A percentile compares a stretch with the other conserved stretches of the same genome.
phyloP scores from a whole-genome alignment of 2,113 vertebrate genomes.

The Labrus mixtus region DNA sequence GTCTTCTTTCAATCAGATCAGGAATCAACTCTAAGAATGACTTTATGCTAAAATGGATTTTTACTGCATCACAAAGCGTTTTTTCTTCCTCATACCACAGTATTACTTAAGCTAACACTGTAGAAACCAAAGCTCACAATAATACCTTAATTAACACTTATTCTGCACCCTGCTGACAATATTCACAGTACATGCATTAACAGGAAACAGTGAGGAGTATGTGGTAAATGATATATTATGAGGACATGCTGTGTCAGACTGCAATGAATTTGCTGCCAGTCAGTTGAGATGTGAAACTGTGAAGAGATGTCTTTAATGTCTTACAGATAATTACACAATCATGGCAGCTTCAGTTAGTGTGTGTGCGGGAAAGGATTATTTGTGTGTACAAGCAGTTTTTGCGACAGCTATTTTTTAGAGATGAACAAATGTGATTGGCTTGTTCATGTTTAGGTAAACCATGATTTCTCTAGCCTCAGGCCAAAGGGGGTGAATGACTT shows the following conservation, averaged over 20 bases:
- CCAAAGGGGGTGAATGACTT: too few relatives aligned
- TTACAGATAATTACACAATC: conserved; percentile 55
- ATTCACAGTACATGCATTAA: conserved; percentile 7
- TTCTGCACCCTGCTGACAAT: background rate
- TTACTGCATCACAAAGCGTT: conserved; percentile 6
- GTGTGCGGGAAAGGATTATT: background rate
- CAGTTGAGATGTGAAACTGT: conserved; percentile 55
- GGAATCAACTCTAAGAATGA: background rate
- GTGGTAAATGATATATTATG: conserved; percentile 51
- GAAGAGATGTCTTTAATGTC: conserved; percentile 38
- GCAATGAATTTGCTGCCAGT: conserved; percentile 61
- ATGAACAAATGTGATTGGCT: conserved; percentile 1
- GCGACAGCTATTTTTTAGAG: background rate
- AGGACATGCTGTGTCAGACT: conserved; percentile 48
- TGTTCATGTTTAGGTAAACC: conserved; percentile 4
- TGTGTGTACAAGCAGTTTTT: background rate
- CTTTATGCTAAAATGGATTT: conserved; percentile 1
- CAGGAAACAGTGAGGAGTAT: conserved; percentile 3
- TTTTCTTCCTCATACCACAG: too few relatives aligned
- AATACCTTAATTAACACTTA: background rate
- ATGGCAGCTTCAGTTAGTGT: conserved; percentile 9
- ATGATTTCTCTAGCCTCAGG: background rate
- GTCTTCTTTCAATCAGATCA: background rate
- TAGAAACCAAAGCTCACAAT: conserved; percentile 4
- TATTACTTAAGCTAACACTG: background rate